Base-by-base conservation (phyloP, 2,113 vertebrate species). In the Brienomyrus longianalis region DNA sequence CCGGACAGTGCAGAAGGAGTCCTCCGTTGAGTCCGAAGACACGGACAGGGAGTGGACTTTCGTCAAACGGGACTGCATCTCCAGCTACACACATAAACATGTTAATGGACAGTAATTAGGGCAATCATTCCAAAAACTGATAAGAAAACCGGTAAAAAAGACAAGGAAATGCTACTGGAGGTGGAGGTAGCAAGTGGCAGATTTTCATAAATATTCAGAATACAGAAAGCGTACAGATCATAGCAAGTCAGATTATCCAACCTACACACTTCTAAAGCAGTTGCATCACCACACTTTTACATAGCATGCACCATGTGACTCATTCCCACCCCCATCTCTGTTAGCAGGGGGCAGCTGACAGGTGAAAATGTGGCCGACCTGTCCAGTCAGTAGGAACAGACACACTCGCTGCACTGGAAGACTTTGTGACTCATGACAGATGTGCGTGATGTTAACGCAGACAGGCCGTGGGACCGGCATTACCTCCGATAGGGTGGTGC, bases 41-140 rank as follows among this genome's bases (percentile, higher is more conserved):
- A 96, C 83, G 8, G 98, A 98, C 66, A 97, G 93, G 0, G 97
- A 97, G 91, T 98, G 98, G 93, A 98, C 96, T 93, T 97, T 97
- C 90, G 94, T 97, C 88, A 96, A 94, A 92, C 93, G 95, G 1
- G 95, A 94, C 74, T 96, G 94, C 51, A 95, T 91, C 90, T 97
- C 97, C 59, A 96, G 89, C 95, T 97, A 89, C 56, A 93, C 89
- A 89, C 84, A 91, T 27, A 84, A 31, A 88, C 23, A 86, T 1
- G 89, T 11, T 74, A 1, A 85, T 51, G 90, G 35, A 90, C 43
- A 89, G 56, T 52, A 89, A 52, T 83, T 62, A 86, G 45, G 83
- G 45, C 45, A n/a, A 9, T 13, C 23, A 48, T 84, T 48, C 83
- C 39, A 84, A n/a, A 27, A 84, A 48, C 21, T 8, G 45, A 48